Evolutionary conservation across 2,797 vertebrate genomes (phyloP), one percentile per base, ranked within the genome.

Genomic region (Simalia tracyae): DNA sequence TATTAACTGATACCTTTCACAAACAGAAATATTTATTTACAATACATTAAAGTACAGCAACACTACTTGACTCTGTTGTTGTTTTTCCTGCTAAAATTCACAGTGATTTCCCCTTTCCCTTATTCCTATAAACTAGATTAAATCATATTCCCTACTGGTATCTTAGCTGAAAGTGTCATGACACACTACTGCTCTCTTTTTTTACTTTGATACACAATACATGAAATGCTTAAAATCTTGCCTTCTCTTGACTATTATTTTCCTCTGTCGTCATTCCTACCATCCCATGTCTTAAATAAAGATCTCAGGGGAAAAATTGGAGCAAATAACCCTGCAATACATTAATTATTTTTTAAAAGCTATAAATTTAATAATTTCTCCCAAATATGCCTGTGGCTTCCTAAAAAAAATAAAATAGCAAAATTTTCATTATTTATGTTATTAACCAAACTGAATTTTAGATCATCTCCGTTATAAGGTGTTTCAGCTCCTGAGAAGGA

Each of bases 381-480:
- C 64, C 84, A 89, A 88, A 54, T 59, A 84, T 92, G 9, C 86
- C 64, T 86, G 64, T 54, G 66, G 85, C 86, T 9, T 86, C 26
- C 57, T 57, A 72, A 76, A 90, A 3, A 14, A 9, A 10, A 15
- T 5, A n/a, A 56, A 90, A 93, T 84, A 42, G 50, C 92, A 64
- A 81, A 19, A 54, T 6, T 60, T 90, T 56, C 93, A 89, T 85
- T 94, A 94, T n/a, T 26, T 59, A 90, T 1, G 0, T 61, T 54
- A 54, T 81, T 92, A 95, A 96, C 90, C 76, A 60, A 42, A 92
- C 92, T 93, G 91, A 88, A 91, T 95, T 93, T 91, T 92, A 19
- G 59, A 93, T 91, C 93, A 93, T 57, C 94, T 81, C 88, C 93
- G 57, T 92, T 54, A 92, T 84, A 87, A 89, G 28, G 72, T 66